Evolutionary conservation across 2,888 invertebrate genomes (phyloP), one percentile per base, ranked within the genome.

Genomic region (Labia minor): DNA sequence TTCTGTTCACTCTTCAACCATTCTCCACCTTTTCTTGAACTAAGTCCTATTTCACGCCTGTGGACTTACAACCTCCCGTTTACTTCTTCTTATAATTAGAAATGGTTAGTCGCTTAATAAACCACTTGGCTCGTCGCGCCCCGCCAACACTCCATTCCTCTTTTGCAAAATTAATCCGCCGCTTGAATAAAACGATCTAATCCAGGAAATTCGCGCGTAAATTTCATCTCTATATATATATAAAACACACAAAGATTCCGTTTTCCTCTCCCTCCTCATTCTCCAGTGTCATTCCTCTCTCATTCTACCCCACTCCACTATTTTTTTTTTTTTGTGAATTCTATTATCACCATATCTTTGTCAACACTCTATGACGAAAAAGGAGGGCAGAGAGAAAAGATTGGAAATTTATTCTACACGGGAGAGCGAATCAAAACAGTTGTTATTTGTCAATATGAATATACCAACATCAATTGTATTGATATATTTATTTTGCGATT

Each of bases 81-180:
- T 26, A 26, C n/a, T 49, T 11, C 14, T n/a, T 49, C 49, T 49
- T 49, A 4, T 49, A 49, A 49, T 49, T 49, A 49, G 49, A 49
- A 49, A 49, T 49, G 49, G 49, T 49, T 49, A 49, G 49, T 49
- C 49, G 49, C 49, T 49, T 49, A 49, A 49, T 49, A 49, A 49
- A 49, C 49, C 49, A 49, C 49, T 49, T n/a, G 49, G 14, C 16
- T 16, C 49, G 2, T 16, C 16, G 6, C 14, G 3, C 14, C 14
- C 49, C 4, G 2, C 49, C 3, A 26, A 26, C 26, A 26, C 26
- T 26, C 26, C 26, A 49, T 49, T 49, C 49, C n/a, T 49, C 49
- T 49, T 49, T 49, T 49, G 49, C 49, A 49, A 49, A 49, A 49
- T 49, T 49, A 49, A 49, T 49, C 49, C 49, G 49, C 49, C 49